Conservation (phyloP, 2,113 vertebrate genomes). For the Serilophus lunatus region DNA sequence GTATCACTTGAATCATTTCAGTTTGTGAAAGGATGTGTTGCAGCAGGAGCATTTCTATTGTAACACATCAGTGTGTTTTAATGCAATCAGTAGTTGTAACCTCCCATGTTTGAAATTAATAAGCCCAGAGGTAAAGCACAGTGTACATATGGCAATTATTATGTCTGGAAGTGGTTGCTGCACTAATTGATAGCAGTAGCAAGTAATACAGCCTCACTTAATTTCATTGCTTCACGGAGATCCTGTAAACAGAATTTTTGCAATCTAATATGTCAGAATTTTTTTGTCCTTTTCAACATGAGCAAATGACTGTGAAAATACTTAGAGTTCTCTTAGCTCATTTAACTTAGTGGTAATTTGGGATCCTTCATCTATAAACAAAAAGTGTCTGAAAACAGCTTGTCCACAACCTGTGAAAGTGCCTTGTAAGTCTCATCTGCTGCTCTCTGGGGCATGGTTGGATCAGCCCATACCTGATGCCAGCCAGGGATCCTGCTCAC, state of each 20-base stretch:
- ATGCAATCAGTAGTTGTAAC: not conserved
- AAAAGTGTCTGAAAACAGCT: not conserved
- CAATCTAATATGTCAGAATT: not conserved
- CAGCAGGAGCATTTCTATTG: not conserved
- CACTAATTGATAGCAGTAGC: constrained; percentile 66
- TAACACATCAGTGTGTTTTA: not conserved
- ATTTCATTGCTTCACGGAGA: constrained; percentile 34
- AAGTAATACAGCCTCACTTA: constrained; percentile 43
- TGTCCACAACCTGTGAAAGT: not conserved
- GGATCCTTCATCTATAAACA: not conserved
- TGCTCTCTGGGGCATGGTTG: not conserved
- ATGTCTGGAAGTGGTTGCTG: constrained; percentile 52
- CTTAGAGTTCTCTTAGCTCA: not conserved
- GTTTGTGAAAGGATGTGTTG: not conserved
- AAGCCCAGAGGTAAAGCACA: constrained; percentile 45
- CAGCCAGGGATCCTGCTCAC: not conserved
- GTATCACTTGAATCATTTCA: not conserved
- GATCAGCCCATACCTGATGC: not conserved
- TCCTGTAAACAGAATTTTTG: constrained; percentile 39
- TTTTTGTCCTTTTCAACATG: constrained; percentile 29
- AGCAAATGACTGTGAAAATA: not conserved
- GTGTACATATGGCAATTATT: constrained; percentile 51
- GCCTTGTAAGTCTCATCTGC: not conserved
- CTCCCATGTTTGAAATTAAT: constrained; percentile 46
- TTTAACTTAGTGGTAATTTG: not conserved